A percentile compares a stretch with the other conserved stretches of the same genome.
These are phyloP conservation scores for Calephelis perditalis DNA, from an alignment of 2,888 invertebrate genomes.

Conservation along the genomic window DNA sequence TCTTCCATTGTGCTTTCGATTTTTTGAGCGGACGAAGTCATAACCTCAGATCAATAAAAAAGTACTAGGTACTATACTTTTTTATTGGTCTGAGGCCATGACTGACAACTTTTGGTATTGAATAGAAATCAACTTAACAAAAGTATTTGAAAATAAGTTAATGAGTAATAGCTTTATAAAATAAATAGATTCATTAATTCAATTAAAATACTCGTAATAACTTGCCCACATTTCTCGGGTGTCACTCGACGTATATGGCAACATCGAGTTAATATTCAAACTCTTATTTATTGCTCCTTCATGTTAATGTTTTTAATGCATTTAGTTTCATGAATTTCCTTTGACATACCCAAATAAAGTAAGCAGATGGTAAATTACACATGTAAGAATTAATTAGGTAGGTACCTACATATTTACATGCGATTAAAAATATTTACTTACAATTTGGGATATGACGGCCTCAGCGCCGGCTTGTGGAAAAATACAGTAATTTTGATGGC, in stretches of 20 bases:
- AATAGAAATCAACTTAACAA: background rate
- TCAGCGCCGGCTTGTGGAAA: too few species aligned
- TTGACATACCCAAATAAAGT: background rate
- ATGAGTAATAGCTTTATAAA: background rate
- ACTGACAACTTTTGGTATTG: too few species aligned
- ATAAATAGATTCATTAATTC: constrained; percentile 9
- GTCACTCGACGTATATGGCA: background rate
- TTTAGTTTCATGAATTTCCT: background rate
- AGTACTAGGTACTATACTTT: too few species aligned
- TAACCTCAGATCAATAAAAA: too few species aligned
- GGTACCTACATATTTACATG: background rate
- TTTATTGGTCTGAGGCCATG: too few species aligned
- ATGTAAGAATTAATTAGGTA: background rate
- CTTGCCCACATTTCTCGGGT: background rate
- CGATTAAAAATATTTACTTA: background rate
- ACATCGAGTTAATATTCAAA: background rate
- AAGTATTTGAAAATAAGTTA: background rate
- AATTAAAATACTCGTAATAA: constrained; percentile 7
- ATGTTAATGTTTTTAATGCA: constrained; percentile 2
- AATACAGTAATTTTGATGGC: too few species aligned
- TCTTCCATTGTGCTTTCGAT: too few species aligned
- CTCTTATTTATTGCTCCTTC: background rate
- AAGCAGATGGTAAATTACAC: background rate
- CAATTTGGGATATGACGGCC: too few species aligned
- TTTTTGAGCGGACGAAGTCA: too few species aligned